A percentile compares a stretch with the other conserved stretches of the same genome.
phyloP scores from a whole-genome alignment of 2,797 vertebrate species.

The Takifugu ocellatus region DNA sequence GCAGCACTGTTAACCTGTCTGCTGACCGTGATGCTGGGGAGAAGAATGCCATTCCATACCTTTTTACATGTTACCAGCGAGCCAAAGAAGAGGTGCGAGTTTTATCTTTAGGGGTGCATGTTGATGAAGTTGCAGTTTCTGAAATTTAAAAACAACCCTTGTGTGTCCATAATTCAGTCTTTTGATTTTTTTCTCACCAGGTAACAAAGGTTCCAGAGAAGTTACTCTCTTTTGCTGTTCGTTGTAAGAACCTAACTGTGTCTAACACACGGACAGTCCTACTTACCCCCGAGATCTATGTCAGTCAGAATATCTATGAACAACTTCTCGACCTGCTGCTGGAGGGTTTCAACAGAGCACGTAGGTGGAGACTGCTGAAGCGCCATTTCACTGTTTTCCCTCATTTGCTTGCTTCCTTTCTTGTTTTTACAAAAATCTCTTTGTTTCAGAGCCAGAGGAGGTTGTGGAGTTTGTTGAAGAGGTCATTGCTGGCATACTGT shows the following conservation, averaged over 20 bases:
- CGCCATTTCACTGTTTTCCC: neutral
- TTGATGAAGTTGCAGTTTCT: neutral
- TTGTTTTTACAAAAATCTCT: constrained; percentile 1
- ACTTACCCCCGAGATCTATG: constrained; percentile 95
- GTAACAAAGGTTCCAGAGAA: constrained; percentile 97
- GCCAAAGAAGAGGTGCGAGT: constrained; percentile 89
- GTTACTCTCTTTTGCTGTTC: constrained; percentile 86
- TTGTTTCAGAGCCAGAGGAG: constrained; percentile 84
- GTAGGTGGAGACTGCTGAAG: constrained; percentile 74
- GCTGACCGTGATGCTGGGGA: constrained; percentile 95
- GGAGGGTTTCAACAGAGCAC: constrained; percentile 81
- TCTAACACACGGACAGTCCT: constrained; percentile 89
- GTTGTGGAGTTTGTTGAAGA: constrained; percentile 91
- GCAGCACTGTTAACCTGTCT: constrained; percentile 84
- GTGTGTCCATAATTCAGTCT: constrained; percentile 12
- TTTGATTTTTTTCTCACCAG: constrained; percentile 64
- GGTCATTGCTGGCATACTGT: constrained; percentile 80
- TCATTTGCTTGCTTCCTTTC: neutral
- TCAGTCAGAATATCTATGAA: constrained; percentile 89
- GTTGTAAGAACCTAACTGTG: constrained; percentile 88
- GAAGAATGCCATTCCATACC: constrained; percentile 86
- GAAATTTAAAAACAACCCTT: constrained; percentile 7
- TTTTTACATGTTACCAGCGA: constrained; percentile 91
- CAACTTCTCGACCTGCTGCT: constrained; percentile 93
- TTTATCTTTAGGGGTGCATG: neutral